These are phyloP conservation scores for Phylloscopus trochiloides DNA, from an alignment of 2,113 vertebrate species.

Conservation along the genomic window DNA sequence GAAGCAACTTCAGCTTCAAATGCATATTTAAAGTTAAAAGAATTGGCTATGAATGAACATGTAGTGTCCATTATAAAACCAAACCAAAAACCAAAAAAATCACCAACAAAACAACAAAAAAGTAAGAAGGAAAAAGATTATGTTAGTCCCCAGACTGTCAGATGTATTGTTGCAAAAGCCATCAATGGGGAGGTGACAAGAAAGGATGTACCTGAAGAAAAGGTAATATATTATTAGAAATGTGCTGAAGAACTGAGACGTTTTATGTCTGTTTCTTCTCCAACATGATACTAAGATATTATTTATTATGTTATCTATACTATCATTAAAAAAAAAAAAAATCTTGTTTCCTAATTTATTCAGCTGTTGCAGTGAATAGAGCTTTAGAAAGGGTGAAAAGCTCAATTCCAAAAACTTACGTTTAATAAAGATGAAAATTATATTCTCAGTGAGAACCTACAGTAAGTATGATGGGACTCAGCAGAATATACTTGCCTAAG, in stretches of 20 bases:
- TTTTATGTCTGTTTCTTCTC: not conserved
- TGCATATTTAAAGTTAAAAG: not conserved
- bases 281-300: not conserved
- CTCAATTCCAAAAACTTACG: not conserved
- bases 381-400: not conserved
- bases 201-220: not conserved
- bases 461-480: not conserved
- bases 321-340: not conserved
- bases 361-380: not conserved
- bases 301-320: not conserved
- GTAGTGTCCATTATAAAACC: not conserved
- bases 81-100: not conserved
- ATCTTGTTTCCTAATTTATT: not conserved
- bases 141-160: not conserved
- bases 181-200: not conserved
- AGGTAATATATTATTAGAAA: not conserved
- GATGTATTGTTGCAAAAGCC: not conserved
- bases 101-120: not conserved
- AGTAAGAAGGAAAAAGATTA: fast-evolving
- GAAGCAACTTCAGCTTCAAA: not conserved
- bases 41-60: not conserved
- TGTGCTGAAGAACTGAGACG: not conserved
- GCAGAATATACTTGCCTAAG: not conserved
- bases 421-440: not conserved
- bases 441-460: not conserved